These are phyloP conservation scores for Ophthalmolycus amberensis DNA, from an alignment of 2,113 vertebrate genomes.

Conservation along the genomic window DNA sequence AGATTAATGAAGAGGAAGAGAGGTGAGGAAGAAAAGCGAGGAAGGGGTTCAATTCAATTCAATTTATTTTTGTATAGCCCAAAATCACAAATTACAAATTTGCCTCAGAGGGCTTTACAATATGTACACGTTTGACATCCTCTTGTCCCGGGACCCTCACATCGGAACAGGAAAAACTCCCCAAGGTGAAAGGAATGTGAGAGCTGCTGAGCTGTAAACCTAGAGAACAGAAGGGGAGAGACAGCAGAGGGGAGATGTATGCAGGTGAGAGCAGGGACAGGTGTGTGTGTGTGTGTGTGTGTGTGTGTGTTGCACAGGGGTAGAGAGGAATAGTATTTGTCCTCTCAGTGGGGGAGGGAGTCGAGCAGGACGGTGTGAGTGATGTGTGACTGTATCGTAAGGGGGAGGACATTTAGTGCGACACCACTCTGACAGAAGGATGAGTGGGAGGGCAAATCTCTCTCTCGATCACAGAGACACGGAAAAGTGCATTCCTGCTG, in stretches of 20 bases:
- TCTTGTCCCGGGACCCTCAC: too few relatives aligned
- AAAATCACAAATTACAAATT: too few relatives aligned
- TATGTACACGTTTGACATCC: too few relatives aligned
- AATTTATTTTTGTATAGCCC: too few relatives aligned
- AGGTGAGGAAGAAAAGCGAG: conserved; percentile 1
- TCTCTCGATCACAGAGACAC: conserved; percentile 45
- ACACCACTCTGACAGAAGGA: conserved; percentile 69
- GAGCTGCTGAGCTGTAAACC: conserved; percentile 52
- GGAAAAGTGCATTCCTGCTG: conserved; percentile 50
- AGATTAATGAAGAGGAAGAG: conserved; percentile 38
- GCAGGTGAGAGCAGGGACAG: conserved; percentile 60
- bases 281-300: conserved; percentile 2
- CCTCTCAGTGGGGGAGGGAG: conserved; percentile 61
- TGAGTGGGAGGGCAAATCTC: conserved; percentile 66
- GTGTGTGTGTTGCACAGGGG: conserved; percentile 1
- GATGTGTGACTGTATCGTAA: conserved; percentile 67
- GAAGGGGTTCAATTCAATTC: neutral
- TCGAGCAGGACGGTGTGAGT: conserved; percentile 63
- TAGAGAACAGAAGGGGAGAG: conserved; percentile 44
- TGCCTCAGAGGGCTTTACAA: too few relatives aligned
- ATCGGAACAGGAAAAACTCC: too few relatives aligned
- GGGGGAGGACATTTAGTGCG: conserved; percentile 70
- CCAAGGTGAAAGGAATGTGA: conserved; percentile 28
- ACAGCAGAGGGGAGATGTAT: conserved; percentile 46
- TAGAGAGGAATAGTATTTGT: conserved; percentile 49